These are phyloP conservation scores for Blastobasis adustella DNA, from an alignment of 2,888 invertebrate genomes.

Conservation along the genomic window DNA sequence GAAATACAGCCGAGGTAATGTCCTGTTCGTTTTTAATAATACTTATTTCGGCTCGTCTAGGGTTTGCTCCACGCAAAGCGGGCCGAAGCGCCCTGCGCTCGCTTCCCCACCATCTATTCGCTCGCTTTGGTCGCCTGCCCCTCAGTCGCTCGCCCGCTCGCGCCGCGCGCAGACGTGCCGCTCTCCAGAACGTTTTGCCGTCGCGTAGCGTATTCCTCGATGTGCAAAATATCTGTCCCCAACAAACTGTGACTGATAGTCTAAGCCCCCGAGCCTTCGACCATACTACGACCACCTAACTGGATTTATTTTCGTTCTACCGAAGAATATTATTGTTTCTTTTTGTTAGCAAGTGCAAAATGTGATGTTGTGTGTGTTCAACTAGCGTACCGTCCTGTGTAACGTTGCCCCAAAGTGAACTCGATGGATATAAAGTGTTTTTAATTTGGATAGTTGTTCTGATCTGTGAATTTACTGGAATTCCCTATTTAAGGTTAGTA, in stretches of 20 bases:
- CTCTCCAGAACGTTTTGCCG: constrained; percentile 18
- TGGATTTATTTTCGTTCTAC: constrained; percentile 44
- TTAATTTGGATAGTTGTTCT: constrained; percentile 50
- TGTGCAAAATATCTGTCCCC: constrained; percentile 41
- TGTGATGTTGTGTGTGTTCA: constrained; percentile 69
- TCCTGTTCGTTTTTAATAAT: constrained; percentile 36
- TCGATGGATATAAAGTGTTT: constrained; percentile 61
- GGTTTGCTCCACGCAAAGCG: constrained; percentile 31
- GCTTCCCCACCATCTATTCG: constrained; percentile 42
- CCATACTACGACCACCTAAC: constrained; percentile 27
- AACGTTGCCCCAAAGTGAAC: constrained; percentile 63
- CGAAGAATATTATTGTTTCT: constrained; percentile 34
- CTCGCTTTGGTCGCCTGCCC: constrained; percentile 34
- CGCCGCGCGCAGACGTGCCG: constrained; percentile 33
- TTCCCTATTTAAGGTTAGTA: constrained; percentile 38
- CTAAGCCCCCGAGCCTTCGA: constrained; percentile 3
- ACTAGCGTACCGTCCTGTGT: constrained; percentile 59
- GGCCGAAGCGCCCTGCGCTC: constrained; percentile 52
- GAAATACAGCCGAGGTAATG: constrained; percentile 23
- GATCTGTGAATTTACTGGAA: constrained; percentile 30
- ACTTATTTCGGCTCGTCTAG: constrained; percentile 30
- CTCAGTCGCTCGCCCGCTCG: constrained; percentile 56
- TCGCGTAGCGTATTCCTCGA: constrained; percentile 57
- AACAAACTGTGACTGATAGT: constrained; percentile 47
- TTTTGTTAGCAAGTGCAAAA: constrained; percentile 62